Evolutionary conservation across 2,797 vertebrate genomes (phyloP), one percentile per base, ranked within the genome.

Genomic region (Perodicticus potto): DNA sequence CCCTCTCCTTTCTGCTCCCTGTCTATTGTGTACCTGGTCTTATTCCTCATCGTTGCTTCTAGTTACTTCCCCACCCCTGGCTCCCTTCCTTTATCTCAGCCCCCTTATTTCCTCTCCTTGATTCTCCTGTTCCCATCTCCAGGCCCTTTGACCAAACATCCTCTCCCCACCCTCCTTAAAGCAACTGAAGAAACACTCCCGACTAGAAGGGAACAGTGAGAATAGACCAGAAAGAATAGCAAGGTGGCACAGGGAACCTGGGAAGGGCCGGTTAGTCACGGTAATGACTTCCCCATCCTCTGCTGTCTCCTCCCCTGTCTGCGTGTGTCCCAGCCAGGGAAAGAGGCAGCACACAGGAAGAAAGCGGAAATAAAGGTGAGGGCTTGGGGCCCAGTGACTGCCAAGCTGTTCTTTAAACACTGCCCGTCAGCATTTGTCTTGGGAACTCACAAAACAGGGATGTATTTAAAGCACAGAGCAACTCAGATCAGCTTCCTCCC

Each of bases 91-190:
- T 97, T 96, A 94, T 97, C 97, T 96, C 85, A 2, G 78, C 77
- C n/a, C 81, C 89, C 96, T 85, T 34, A n/a, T 86, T 97, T 98
- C 97, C 96, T 97, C 93, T 92, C 65, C 96, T 82, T 27, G 59
- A 72, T 91, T 96, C 97, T 96, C 92, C 84, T 2, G 53, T 97
- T 95, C 80, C 93, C 97, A 92, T 96, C 94, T 87, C 37, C 0
- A 72, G 96, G 97, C 87, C 96, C 97, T 98, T 96, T 97, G 97
- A 96, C 97, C 97, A 86, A 55, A 96, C 95, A 96, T 95, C 93
- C 95, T 96, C 91, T 94, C 84, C 65, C 57, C 4, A 7, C 29
- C 55, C 67, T 29, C 32, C 57, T 78, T n/a, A 32, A 32, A 45
- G 85, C 57, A 29, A 37, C 53, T 80, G 40, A 61, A 83, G 89